Conservation (phyloP, 2,797 vertebrate genomes). For the Hyperoplus lanceolatus region DNA sequence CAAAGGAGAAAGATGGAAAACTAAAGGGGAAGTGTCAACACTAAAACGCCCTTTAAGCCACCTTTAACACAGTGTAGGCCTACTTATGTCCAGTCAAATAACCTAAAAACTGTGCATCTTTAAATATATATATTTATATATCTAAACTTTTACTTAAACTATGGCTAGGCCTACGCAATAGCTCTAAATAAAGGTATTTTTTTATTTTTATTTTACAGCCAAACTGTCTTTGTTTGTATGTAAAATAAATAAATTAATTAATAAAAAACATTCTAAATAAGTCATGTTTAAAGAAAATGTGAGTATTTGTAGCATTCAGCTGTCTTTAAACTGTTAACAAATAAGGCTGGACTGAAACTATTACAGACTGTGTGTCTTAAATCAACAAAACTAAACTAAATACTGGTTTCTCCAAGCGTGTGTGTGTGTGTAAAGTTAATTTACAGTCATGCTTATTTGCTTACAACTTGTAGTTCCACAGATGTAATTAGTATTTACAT, state of each 20-base stretch:
- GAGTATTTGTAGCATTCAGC: neutral
- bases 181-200: neutral
- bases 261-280: neutral
- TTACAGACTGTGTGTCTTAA: neutral
- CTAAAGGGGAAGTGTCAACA: slow-evolving; percentile 13
- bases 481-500: slow-evolving; percentile 13
- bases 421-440: neutral
- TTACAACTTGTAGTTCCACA: neutral
- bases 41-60: slow-evolving; percentile 16
- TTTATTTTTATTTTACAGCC: neutral
- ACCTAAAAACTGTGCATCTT: neutral
- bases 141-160: neutral
- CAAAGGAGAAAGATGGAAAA: neutral
- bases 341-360: no score
- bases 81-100: no score
- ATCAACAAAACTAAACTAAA: no score
- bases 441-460: slow-evolving; percentile 1
- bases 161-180: neutral
- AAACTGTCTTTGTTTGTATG: neutral
- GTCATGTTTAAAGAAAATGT: neutral
- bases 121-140: neutral
- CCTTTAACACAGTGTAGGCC: neutral
- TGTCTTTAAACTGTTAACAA: neutral
- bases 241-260: no score
- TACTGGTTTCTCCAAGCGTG: neutral